Evolutionary conservation across 2,888 invertebrate genomes (phyloP), one percentile per base, ranked within the genome.

Genomic region (Dexiosoma caninum): DNA sequence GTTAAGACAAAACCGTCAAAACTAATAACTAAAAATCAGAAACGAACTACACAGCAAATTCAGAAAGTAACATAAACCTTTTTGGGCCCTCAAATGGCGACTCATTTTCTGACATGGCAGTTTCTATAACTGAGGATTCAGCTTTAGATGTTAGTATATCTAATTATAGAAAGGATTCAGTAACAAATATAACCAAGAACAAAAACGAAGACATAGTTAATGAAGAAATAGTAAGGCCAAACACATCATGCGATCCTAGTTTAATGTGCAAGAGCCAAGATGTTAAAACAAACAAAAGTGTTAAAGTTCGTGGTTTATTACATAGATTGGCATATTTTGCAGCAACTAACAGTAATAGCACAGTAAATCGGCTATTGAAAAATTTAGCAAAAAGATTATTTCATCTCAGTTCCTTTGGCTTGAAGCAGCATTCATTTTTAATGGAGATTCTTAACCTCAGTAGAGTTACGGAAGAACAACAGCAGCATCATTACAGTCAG

Each of bases 251-350:
- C 27, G 27, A 55, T 44, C 6, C 16, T 8, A 40, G 40, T 30
- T 40, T 6, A 23, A 12, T 51, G 14, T 14, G 9, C 12, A 8
- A n/a, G n/a, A n/a, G 16, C 5, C 37, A 49, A 64, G 40, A 55
- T 70, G 55, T n/a, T n/a, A n/a, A n/a, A n/a, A n/a, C n/a, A n/a
- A n/a, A 30, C 12, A 14, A 9, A 77, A 64, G 3, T 37, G 12
- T 9, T 4, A 78, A 59, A 57, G 57, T 57, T 30, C 77, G 70
- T 9, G 64, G 57, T 35, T 64, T 78, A 16, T 78, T 78, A 12
- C 77, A 71, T 40, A 64, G 64, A 46, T 71, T 78, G 64, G 70
- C 70, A 9, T 78, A 64, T 23, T 57, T 78, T 78, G 77, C 77
- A 12, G 70, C 70, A 32, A 57, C 77, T 32, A 70, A 70, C 6